Evolutionary conservation across 2,113 vertebrate species (phyloP).

Genomic region (Physeter macrocephalus): DNA sequence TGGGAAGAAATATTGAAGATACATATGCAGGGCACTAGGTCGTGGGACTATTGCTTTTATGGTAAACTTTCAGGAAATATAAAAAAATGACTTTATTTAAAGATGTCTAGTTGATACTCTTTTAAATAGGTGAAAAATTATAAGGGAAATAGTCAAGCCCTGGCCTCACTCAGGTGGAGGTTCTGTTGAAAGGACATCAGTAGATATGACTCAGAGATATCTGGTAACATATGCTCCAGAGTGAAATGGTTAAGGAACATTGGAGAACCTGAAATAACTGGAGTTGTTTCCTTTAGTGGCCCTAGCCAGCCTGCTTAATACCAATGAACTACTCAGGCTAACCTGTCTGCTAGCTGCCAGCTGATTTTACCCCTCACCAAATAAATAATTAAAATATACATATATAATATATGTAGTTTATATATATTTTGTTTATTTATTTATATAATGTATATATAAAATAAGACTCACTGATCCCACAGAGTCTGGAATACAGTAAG

Average conservation of each 20-base stretch:
- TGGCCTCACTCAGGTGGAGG: neutral
- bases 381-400: neutral
- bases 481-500: neutral
- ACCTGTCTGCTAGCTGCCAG: neutral
- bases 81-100: neutral
- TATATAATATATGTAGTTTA: neutral
- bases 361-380: neutral
- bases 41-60: neutral
- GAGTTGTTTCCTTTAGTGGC: neutral
- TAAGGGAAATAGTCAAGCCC: no score
- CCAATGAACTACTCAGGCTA: neutral
- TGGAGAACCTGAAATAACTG: neutral
- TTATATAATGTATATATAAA: neutral
- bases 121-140: neutral
- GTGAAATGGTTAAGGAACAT: neutral
- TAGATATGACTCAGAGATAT: neutral
- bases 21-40: neutral
- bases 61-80: neutral
- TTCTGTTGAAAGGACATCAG: neutral
- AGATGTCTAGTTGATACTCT: neutral
- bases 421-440: neutral
- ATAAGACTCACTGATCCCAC: neutral
- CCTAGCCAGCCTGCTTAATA: neutral
- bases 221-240: neutral
- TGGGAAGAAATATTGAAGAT: neutral